phyloP scores from a whole-genome alignment of 1,140 invertebrate species.

The Ditylenchus dipsaci region DNA sequence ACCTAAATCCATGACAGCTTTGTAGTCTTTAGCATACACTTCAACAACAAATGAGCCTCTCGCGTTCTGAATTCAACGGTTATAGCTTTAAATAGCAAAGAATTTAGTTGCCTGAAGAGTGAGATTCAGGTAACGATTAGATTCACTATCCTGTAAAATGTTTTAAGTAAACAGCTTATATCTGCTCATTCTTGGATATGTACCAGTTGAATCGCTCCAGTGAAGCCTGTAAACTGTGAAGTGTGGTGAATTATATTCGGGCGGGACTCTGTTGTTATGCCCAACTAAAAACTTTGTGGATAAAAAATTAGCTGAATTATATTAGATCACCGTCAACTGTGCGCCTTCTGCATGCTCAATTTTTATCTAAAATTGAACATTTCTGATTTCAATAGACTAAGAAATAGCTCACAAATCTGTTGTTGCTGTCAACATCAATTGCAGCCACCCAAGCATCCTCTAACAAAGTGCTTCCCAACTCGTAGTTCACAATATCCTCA shows the following conservation, averaged over 20 bases:
- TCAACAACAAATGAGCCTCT: constrained; percentile 2
- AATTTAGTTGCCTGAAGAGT: constrained; percentile 39
- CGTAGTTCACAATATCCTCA: constrained; percentile 38
- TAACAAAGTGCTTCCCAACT: constrained; percentile 37
- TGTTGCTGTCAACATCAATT: constrained; percentile 30
- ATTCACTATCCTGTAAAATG: constrained; percentile 32
- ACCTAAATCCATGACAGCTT: no score
- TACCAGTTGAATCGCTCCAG: constrained; percentile 38
- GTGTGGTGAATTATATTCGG: constrained; percentile 39
- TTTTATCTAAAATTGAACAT: constrained; percentile 19
- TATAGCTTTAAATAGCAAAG: neutral
- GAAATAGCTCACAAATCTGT: no score
- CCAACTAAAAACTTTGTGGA: constrained; percentile 30
- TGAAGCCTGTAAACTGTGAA: constrained; percentile 41
- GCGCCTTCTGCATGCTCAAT: constrained; percentile 49
- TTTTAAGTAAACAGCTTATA: no score
- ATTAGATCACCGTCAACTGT: constrained; percentile 22
- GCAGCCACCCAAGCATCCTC: constrained; percentile 46
- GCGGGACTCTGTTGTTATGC: constrained; percentile 32
- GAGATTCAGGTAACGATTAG: constrained; percentile 47
- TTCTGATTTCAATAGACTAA: no score
- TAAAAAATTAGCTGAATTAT: neutral
- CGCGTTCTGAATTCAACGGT: neutral
- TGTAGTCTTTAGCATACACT: neutral
- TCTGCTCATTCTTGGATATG: no score